A percentile compares a stretch with the other conserved stretches of the same genome.
These are phyloP conservation scores for Ornithorhynchus anatinus DNA, from an alignment of 2,113 vertebrate species.

Conservation along the genomic window DNA sequence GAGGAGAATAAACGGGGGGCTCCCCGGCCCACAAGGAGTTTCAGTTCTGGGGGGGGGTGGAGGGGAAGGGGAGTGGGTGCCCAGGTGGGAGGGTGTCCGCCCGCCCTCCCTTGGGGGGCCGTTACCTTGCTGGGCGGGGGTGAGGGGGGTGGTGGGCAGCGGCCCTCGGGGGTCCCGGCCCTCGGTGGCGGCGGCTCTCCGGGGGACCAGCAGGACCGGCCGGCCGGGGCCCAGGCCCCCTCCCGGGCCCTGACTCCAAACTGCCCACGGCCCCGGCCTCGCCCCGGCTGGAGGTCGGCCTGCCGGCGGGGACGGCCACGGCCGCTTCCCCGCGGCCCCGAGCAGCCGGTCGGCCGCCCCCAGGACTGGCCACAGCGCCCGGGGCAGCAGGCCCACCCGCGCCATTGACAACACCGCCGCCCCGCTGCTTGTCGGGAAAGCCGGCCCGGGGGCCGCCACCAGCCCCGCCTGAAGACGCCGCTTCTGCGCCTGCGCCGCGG, in stretches of 20 bases:
- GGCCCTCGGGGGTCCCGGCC: too few species aligned
- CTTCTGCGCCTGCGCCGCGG: not conserved
- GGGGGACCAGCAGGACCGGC: too few species aligned
- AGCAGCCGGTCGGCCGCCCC: accelerated
- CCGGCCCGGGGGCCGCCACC: not conserved
- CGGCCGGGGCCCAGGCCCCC: accelerated
- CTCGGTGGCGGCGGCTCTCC: too few species aligned
- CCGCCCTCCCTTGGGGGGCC: not conserved
- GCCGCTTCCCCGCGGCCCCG: not conserved
- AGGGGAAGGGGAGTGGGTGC: too few species aligned
- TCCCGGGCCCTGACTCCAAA: not conserved
- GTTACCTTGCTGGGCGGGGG: too few species aligned
- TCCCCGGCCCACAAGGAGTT: too few species aligned
- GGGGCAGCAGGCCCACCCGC: too few species aligned
- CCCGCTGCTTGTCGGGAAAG: not conserved
- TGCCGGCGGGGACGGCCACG: constrained; percentile 32
- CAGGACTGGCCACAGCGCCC: not conserved
- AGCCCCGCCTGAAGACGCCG: not conserved
- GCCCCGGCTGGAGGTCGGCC: constrained; percentile 19
- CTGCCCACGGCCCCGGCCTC: accelerated
- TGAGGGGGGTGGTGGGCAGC: too few species aligned
- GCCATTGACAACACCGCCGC: too few species aligned
- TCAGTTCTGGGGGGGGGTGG: too few species aligned
- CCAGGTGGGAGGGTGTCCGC: too few species aligned
- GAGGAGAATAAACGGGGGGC: too few species aligned